Evolutionary conservation across 2,888 invertebrate species (phyloP).

Genomic region (Synergus umbraculus): DNA sequence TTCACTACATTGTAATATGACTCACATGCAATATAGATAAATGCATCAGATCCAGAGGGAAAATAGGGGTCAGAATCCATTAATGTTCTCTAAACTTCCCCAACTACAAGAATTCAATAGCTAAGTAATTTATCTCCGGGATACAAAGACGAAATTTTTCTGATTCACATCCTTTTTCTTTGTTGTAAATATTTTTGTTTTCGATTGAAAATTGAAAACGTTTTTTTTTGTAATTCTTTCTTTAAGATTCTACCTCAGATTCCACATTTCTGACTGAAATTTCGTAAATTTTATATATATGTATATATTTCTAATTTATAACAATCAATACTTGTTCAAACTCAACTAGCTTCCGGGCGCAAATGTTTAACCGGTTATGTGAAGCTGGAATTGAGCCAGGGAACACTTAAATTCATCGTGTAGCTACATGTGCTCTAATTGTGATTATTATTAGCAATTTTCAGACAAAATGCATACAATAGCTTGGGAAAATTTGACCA

Average conservation of each 20-base stretch:
- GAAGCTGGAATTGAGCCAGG: slow-evolving; percentile 12
- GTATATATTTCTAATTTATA: neutral
- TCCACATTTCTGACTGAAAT: neutral
- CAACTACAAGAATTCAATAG: neutral
- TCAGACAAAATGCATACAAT: slow-evolving; percentile 13
- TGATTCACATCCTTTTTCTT: neutral
- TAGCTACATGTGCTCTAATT: slow-evolving; percentile 10
- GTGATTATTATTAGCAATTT: slow-evolving; percentile 34
- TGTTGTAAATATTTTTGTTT: neutral
- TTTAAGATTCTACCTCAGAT: neutral
- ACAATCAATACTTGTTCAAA: neutral
- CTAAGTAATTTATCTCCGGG: neutral
- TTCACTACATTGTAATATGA: neutral
- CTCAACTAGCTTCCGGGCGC: slow-evolving; percentile 14
- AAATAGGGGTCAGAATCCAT: neutral
- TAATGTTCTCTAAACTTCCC: neutral
- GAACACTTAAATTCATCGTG: slow-evolving; percentile 11
- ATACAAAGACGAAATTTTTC: neutral
- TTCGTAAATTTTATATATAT: neutral
- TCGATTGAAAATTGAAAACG: too few relatives aligned
- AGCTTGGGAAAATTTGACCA: neutral
- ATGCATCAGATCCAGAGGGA: neutral
- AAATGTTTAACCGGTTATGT: slow-evolving; percentile 25
- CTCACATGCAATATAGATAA: neutral
- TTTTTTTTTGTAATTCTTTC: neutral